Conservation (phyloP, 2,113 vertebrate genomes). For the Fregetta grallaria region DNA sequence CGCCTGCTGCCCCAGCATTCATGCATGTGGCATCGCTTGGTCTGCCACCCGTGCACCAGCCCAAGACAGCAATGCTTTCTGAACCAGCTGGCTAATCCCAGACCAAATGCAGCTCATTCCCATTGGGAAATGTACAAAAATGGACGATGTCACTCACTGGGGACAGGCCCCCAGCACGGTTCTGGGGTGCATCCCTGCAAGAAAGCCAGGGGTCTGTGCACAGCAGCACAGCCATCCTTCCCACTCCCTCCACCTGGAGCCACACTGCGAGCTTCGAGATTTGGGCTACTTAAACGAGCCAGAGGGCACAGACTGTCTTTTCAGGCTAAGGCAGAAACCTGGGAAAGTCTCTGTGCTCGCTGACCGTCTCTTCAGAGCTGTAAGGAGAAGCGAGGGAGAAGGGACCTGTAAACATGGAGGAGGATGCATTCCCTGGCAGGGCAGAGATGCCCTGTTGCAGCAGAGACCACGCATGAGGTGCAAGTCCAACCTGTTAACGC, state of each 20-base stretch:
- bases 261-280: rapidly evolving
- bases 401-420: neutral
- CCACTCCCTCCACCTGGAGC: neutral
- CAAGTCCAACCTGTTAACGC: rapidly evolving
- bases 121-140: neutral
- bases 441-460: neutral
- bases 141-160: neutral
- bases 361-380: neutral
- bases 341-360: neutral
- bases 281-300: neutral
- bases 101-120: neutral
- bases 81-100: neutral
- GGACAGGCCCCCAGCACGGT: rapidly evolving
- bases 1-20: neutral
- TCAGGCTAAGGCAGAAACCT: neutral
- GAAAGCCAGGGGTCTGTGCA: neutral
- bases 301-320: neutral
- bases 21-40: rapidly evolving
- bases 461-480: neutral
- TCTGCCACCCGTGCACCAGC: neutral
- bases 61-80: neutral
- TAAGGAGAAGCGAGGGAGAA: neutral
- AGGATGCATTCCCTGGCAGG: neutral
- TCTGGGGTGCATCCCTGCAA: neutral
- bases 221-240: neutral